phyloP scores from a whole-genome alignment of 2,113 vertebrate genomes.

The Lota lota region DNA sequence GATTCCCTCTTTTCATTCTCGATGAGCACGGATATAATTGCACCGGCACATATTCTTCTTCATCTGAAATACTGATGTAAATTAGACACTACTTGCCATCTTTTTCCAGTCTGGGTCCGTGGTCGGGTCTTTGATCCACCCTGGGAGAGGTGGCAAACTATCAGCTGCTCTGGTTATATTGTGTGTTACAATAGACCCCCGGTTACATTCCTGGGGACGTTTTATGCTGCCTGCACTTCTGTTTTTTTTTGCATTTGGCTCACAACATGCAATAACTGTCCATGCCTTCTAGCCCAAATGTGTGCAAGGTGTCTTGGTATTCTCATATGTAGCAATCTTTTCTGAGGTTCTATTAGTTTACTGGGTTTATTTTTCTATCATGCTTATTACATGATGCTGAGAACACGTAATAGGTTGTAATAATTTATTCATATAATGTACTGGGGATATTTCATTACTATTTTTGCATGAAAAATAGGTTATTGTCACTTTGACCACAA shows the following conservation, averaged over 20 bases:
- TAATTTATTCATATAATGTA: too few relatives aligned
- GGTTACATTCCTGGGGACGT: conserved; percentile 43
- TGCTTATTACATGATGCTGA: too few relatives aligned
- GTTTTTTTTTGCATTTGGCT: conserved; percentile 22
- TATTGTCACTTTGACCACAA: too few relatives aligned
- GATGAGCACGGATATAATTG: conserved; percentile 60
- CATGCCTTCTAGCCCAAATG: conserved; percentile 12
- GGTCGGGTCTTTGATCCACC: conserved; percentile 40
- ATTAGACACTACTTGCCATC: conserved; percentile 43
- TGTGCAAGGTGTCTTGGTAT: not conserved
- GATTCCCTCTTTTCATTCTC: conserved; percentile 36
- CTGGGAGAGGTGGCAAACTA: conserved; percentile 25
- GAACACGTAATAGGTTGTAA: too few relatives aligned
- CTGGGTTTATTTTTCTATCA: too few relatives aligned
- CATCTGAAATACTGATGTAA: conserved; percentile 56
- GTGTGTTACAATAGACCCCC: conserved; percentile 46
- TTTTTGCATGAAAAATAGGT: too few relatives aligned
- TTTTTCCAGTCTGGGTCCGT: conserved; percentile 36
- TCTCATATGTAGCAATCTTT: not conserved
- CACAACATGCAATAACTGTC: conserved; percentile 24
- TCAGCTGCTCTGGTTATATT: conserved; percentile 30
- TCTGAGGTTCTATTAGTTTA: too few relatives aligned
- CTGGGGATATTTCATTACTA: too few relatives aligned
- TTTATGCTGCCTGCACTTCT: conserved; percentile 32
- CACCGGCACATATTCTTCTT: conserved; percentile 45